Evolutionary conservation across 2,797 vertebrate genomes (phyloP).

Genomic region (Labroides dimidiatus): DNA sequence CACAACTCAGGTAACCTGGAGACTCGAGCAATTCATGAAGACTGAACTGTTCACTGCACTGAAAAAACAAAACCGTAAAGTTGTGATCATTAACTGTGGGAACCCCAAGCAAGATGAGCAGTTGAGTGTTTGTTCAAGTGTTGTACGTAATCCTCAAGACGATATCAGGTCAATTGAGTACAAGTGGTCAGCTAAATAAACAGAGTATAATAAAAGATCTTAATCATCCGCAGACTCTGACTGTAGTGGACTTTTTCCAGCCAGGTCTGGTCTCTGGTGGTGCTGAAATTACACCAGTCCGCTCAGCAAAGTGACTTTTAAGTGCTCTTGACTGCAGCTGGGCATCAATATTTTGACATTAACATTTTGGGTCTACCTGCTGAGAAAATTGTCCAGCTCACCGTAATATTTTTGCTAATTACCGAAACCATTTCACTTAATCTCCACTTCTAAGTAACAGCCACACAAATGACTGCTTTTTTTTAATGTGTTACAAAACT

Average conservation of each 20-base stretch:
- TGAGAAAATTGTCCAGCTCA: constrained; percentile 20
- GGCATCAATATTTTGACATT: constrained; percentile 9
- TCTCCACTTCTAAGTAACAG: constrained; percentile 6
- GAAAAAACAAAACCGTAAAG: neutral
- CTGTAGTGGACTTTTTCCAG: neutral
- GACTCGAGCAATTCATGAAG: too few species aligned
- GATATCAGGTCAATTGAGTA: too few species aligned
- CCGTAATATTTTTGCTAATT: constrained; percentile 11
- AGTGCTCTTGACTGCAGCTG: neutral
- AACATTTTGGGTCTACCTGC: constrained; percentile 2
- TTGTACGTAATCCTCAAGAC: neutral
- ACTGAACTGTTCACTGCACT: too few species aligned
- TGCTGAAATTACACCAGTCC: constrained; percentile 3
- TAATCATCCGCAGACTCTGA: neutral
- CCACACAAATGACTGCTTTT: too few species aligned
- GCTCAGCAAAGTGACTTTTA: neutral
- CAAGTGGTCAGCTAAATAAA: neutral
- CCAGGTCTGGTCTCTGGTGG: neutral
- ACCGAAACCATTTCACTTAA: neutral
- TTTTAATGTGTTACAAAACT: too few species aligned
- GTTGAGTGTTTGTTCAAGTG: neutral
- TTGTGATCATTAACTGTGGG: too few species aligned
- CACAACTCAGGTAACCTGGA: too few species aligned
- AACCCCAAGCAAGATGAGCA: too few species aligned
- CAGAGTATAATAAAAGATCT: neutral